Base-by-base conservation (phyloP, 2,888 invertebrate species). In the Orthosia gracilis region DNA sequence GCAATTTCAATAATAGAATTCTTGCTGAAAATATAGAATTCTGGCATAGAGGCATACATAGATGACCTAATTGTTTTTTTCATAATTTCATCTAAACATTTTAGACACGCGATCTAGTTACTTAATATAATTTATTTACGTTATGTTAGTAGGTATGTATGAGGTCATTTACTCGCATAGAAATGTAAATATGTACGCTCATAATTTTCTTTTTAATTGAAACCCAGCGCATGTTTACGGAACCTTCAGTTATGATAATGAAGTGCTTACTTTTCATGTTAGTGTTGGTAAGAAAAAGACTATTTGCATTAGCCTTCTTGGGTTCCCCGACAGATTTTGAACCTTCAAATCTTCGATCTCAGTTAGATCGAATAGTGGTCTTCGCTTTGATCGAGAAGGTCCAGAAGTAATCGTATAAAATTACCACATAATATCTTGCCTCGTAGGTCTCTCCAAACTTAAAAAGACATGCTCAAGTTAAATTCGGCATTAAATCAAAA, bases 161-260 rank as follows among this genome's bases (percentile, higher is more conserved):
- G 67, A 67, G 40, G 26, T 64, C 52, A 61, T 47, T 64, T 59
- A 79, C 47, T 59, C 26, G 45, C 55, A 57, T 61, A 52, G 49
- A 59, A 68, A 61, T 65, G 21, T 58, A 64, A 59, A 54, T 62
- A 59, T 63, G 12, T 26, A 49, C 21, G 18, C 12, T 31, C 54
- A 61, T 84, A 45, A 64, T 73, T 84, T 80, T 80, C 21, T 23
- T 79, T 67, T 55, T 70, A 67, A 67, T 70, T 67, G 17, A 57
- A 83, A 68, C 13, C 59, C 47, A 21, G 18, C 50, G 59, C n/a
- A 11, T 77, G 50, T 52, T 78, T 64, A 78, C 31, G 40, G 57
- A 63, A 40, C 54, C 21, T 55, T 57, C 52, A 12, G 7, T 7
- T 40, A 54, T 75, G 9, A 76, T n/a, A n/a, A n/a, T 45, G 23